Conservation (phyloP, 2,113 vertebrate species). For the Climacteris rufus region DNA sequence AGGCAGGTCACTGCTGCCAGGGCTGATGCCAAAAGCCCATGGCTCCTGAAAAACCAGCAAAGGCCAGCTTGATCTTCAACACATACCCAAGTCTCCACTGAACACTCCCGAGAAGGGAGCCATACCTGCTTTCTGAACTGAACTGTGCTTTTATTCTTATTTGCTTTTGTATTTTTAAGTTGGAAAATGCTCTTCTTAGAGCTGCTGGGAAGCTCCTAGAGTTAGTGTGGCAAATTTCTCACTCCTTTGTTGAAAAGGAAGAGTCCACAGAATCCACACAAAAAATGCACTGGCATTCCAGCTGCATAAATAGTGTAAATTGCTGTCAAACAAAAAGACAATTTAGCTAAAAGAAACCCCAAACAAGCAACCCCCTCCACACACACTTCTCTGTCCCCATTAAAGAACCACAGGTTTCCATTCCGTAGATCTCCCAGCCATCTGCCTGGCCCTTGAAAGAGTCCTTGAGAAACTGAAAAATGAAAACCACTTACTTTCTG, state of each 20-base stretch:
- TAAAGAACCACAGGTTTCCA: background rate
- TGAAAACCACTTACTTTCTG: constrained; percentile 56
- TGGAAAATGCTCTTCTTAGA: constrained; percentile 7
- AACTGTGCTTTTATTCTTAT: background rate
- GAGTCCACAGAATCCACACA: background rate
- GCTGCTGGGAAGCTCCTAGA: background rate
- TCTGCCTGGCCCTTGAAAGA: constrained; percentile 47
- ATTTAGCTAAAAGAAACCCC: constrained; percentile 12
- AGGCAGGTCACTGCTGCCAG: background rate
- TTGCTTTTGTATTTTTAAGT: background rate
- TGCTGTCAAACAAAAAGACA: constrained; percentile 30
- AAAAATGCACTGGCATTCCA: background rate
- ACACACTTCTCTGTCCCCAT: background rate
- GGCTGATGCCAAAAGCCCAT: background rate
- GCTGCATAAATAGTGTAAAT: constrained; percentile 12
- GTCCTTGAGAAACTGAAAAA: constrained; percentile 47
- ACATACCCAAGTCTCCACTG: background rate
- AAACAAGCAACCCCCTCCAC: background rate
- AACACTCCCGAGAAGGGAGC: fast-evolving
- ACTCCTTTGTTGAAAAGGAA: constrained; percentile 1
- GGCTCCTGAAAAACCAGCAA: background rate
- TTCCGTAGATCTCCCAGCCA: constrained; percentile 21
- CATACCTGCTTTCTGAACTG: background rate
- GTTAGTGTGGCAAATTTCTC: constrained; percentile 26
- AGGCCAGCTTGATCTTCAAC: background rate